Percentiles rank a stretch among this genome's conserved stretches.
Conservation (phyloP, 53 echinoderm and acorn worm species). For the Holothuria leucospilota region DNA sequence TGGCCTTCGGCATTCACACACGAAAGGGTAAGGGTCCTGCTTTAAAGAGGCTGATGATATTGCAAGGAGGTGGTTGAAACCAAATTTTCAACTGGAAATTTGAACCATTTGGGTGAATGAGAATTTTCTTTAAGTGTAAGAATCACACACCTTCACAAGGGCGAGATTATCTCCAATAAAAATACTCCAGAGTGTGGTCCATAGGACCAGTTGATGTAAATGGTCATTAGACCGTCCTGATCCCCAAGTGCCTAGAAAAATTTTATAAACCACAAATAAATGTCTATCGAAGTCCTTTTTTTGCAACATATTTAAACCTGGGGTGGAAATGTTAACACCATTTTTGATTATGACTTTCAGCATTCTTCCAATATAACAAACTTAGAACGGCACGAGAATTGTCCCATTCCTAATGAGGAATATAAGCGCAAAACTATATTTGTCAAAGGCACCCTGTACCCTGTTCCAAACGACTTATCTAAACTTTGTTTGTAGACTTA, state of each 20-base stretch:
- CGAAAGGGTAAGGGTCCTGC: too few relatives aligned
- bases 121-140: not conserved
- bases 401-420: too few relatives aligned
- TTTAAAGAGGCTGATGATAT: too few relatives aligned
- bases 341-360: too few relatives aligned
- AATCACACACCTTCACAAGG: constrained; percentile 78
- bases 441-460: not conserved
- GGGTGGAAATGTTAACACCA: not conserved
- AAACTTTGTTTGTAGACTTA: too few relatives aligned
- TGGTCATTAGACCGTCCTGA: constrained; percentile 81
- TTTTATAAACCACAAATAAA: not conserved
- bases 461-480: too few relatives aligned
- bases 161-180: constrained; percentile 89
- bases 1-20: too few relatives aligned
- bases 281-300: not conserved
- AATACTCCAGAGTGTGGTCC: constrained; percentile 80
- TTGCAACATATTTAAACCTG: not conserved
- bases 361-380: too few relatives aligned
- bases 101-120: not conserved
- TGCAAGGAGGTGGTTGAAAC: too few relatives aligned
- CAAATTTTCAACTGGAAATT: too few relatives aligned
- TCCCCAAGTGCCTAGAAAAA: constrained; percentile 80
- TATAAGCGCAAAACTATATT: not conserved
- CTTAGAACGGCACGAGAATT: too few relatives aligned
- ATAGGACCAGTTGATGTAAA: constrained; percentile 95